Percentiles rank a stretch among this genome's conserved stretches.
Evolutionary conservation across 1,140 invertebrate genomes (phyloP).

Genomic region (Lepidurus arcticus): DNA sequence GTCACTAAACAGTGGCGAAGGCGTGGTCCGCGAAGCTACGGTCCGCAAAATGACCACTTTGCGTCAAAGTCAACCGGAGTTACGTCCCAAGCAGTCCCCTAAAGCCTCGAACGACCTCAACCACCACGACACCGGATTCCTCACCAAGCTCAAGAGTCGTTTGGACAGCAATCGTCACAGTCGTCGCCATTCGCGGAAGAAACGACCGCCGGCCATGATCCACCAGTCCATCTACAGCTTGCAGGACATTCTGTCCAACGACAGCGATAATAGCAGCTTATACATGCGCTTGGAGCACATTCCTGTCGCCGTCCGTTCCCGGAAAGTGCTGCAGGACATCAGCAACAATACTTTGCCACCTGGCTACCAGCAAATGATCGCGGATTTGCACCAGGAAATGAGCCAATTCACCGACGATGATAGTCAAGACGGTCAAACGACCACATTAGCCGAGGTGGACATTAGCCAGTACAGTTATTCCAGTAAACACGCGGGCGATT

Average conservation of each 20-base stretch:
- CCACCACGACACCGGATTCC: background rate
- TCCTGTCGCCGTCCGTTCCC: conserved; percentile 26
- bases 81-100: background rate
- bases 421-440: background rate
- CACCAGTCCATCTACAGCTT: conserved; percentile 10
- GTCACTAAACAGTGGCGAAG: conserved; percentile 22
- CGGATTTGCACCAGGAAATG: conserved; percentile 31
- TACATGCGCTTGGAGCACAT: conserved; percentile 33
- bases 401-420: conserved; percentile 29
- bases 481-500: background rate
- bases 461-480: conserved; percentile 23
- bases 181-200: conserved; percentile 5
- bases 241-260: conserved; percentile 2
- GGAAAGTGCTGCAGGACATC: conserved; percentile 28
- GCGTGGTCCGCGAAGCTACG: conserved; percentile 29
- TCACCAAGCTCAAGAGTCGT: conserved; percentile 25
- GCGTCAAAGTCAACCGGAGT: conserved; percentile 11
- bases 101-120: background rate
- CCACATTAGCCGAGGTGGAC: conserved; percentile 27
- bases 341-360: conserved; percentile 25
- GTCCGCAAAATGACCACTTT: conserved; percentile 32
- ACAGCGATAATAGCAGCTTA: conserved; percentile 24
- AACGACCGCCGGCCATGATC: background rate
- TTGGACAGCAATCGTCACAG: conserved; percentile 5
- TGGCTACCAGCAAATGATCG: conserved; percentile 29